Conservation (phyloP, 2,888 invertebrate species). For the Acrobasis consociella region DNA sequence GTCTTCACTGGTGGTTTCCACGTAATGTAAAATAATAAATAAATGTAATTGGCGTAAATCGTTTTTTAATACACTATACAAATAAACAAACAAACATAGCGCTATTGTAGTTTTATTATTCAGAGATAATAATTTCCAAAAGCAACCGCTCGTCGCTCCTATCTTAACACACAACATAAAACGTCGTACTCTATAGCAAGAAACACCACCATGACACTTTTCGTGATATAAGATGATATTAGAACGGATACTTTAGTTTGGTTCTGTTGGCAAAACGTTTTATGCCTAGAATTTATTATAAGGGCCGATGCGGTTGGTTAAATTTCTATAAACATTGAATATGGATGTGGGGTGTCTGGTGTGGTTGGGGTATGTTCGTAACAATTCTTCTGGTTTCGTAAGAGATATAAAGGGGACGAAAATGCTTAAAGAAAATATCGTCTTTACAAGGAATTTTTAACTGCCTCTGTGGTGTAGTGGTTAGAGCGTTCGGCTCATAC, state of each 20-base stretch:
- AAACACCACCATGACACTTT: slow-evolving; percentile 52
- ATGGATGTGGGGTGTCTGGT: slow-evolving; percentile 1
- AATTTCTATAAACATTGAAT: slow-evolving; percentile 22
- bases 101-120: not conserved
- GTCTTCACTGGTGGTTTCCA: too few species aligned
- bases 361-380: too few species aligned
- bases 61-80: too few species aligned
- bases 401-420: too few species aligned
- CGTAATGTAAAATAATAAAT: too few species aligned
- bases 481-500: too few species aligned
- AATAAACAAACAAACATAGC: too few species aligned
- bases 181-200: slow-evolving; percentile 44
- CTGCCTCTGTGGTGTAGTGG: too few species aligned
- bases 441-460: too few species aligned
- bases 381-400: too few species aligned
- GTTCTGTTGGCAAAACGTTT: slow-evolving; percentile 35
- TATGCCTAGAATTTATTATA: slow-evolving; percentile 23
- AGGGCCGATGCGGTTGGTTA: slow-evolving; percentile 12
- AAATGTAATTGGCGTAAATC: too few species aligned
- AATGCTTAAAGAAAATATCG: too few species aligned
- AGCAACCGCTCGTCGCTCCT: slow-evolving; percentile 26
- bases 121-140: not conserved
- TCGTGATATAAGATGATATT: slow-evolving; percentile 57
- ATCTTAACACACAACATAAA: slow-evolving; percentile 28
- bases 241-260: slow-evolving; percentile 47